These are phyloP conservation scores for Drosophila persimilis DNA, from an alignment of 1,140 invertebrate species.

Conservation along the genomic window DNA sequence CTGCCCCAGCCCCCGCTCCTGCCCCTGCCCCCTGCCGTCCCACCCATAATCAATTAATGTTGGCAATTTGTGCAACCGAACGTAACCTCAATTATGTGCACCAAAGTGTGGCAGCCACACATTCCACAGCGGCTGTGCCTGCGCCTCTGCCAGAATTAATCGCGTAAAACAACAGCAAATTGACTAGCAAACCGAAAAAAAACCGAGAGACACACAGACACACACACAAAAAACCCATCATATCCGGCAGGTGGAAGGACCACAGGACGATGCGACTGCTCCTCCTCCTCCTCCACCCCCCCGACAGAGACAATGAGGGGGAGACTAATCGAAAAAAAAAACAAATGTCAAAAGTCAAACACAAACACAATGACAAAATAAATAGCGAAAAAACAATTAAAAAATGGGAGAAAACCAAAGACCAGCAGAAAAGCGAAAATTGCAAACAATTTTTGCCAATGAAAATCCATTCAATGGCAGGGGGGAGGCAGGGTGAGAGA, in stretches of 20 bases:
- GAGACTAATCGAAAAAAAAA: constrained; percentile 52
- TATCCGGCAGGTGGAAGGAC: constrained; percentile 17
- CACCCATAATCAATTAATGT: constrained; percentile 75
- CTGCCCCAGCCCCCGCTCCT: not conserved
- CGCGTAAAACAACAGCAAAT: constrained; percentile 72
- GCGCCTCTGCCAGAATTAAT: constrained; percentile 47
- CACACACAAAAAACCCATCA: constrained; percentile 30
- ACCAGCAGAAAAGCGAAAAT: constrained; percentile 24
- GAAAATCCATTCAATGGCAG: constrained; percentile 36
- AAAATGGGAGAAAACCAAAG: constrained; percentile 9
- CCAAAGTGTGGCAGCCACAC: constrained; percentile 68
- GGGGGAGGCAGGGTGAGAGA: not conserved
- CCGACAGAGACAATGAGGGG: constrained; percentile 29
- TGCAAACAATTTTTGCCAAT: constrained; percentile 28
- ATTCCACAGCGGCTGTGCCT: too few relatives aligned
- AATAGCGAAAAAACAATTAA: constrained; percentile 43
- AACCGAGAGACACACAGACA: too few relatives aligned
- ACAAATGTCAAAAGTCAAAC: constrained; percentile 64
- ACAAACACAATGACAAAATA: constrained; percentile 64
- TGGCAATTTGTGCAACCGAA: constrained; percentile 77
- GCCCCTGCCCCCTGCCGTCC: not conserved
- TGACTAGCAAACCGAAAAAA: constrained; percentile 45
- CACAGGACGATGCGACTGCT: constrained; percentile 8
- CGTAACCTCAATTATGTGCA: constrained; percentile 81
- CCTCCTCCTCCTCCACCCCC: too few relatives aligned